Evolutionary conservation across 1,140 invertebrate genomes (phyloP).

Genomic region (Zaprionus taronus): DNA sequence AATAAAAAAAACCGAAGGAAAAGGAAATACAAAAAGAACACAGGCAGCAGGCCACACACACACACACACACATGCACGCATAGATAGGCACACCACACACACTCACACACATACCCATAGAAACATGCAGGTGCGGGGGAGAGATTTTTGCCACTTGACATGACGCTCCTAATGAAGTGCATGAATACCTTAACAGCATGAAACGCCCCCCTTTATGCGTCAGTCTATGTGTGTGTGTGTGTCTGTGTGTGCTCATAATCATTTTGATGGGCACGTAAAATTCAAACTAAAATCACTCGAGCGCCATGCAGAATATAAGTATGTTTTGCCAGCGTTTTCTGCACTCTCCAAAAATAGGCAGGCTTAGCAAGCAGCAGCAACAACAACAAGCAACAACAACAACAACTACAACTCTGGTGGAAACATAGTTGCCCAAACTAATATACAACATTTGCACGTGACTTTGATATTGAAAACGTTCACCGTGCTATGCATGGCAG

Average conservation of each 20-base stretch:
- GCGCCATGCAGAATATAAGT: constrained; percentile 37
- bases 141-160: constrained; percentile 53
- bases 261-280: constrained; percentile 82
- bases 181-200: constrained; percentile 71
- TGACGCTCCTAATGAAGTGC: constrained; percentile 75
- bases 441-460: constrained; percentile 79
- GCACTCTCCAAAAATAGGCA: constrained; percentile 27
- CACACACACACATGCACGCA: constrained; percentile 1
- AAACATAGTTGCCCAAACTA: constrained; percentile 51
- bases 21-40: no score
- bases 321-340: constrained; percentile 15
- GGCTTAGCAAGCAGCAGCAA: constrained; percentile 30
- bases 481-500: background rate
- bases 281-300: constrained; percentile 80
- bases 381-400: constrained; percentile 38
- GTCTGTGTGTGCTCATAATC: constrained; percentile 63
- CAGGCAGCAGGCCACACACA: constrained; percentile 32
- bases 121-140: constrained; percentile 4
- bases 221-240: background rate
- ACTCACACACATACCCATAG: background rate
- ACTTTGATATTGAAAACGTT: constrained; percentile 75
- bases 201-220: constrained; percentile 27
- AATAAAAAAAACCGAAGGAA: no score
- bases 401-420: constrained; percentile 14
- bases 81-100: background rate